Evolutionary conservation across 2,888 invertebrate species (phyloP).

Genomic region (Heliconius ismenius): DNA sequence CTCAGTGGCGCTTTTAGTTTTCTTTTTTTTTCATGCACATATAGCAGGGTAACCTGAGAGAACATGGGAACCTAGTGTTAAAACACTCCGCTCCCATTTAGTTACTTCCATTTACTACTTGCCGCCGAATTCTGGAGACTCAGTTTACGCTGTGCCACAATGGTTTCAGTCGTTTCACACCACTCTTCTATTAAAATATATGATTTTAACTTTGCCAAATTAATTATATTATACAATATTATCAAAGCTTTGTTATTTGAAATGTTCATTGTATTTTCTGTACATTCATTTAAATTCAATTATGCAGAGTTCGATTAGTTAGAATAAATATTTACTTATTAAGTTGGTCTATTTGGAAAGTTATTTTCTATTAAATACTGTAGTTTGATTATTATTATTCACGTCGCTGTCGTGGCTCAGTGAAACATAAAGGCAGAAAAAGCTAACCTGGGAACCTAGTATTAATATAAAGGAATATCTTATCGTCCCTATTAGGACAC

Average conservation of each 20-base stretch:
- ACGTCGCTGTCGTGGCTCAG: not conserved
- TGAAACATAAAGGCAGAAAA: not conserved
- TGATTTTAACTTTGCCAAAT: not conserved
- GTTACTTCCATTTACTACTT: no score
- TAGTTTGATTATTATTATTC: not conserved
- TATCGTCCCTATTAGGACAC: no score
- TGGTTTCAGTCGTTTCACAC: no score
- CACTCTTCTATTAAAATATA: not conserved
- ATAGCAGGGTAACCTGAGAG: no score
- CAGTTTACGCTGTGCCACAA: not conserved
- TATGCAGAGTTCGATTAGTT: slow-evolving; percentile 2
- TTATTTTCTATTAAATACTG: not conserved
- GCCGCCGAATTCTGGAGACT: not conserved
- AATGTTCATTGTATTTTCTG: slow-evolving; percentile 16
- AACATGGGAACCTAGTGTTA: no score
- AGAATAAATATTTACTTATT: slow-evolving; percentile 1
- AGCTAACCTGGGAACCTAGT: no score
- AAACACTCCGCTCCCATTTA: no score
- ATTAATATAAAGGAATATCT: no score
- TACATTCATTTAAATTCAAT: slow-evolving; percentile 3
- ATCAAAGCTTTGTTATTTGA: not conserved
- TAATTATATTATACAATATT: not conserved
- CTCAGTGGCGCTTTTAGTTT: not conserved
- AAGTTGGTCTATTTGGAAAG: not conserved
- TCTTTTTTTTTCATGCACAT: not conserved